These are phyloP conservation scores for Torymus tubicola DNA, from an alignment of 2,888 invertebrate genomes.

Conservation along the genomic window DNA sequence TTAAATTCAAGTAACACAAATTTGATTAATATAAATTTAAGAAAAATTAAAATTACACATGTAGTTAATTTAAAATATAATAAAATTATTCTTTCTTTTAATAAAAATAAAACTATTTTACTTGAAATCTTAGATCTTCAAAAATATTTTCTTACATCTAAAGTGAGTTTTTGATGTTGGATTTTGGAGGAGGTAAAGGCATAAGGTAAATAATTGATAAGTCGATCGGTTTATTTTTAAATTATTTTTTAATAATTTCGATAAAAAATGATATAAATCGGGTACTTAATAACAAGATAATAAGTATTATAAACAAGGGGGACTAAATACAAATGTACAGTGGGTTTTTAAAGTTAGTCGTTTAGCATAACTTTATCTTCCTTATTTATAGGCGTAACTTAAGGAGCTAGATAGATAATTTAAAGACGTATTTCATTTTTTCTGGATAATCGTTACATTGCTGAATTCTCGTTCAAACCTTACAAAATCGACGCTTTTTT, in stretches of 20 bases:
- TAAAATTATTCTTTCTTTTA: conserved; percentile 1
- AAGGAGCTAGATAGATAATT: conserved; percentile 72
- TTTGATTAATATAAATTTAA: conserved; percentile 11
- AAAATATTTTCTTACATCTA: conserved; percentile 11
- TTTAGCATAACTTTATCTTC: conserved; percentile 71
- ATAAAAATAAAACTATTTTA: background rate
- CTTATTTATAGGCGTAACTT: conserved; percentile 71
- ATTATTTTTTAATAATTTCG: conserved; percentile 77
- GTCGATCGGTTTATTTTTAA: conserved; percentile 69
- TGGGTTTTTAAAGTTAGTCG: conserved; percentile 73
- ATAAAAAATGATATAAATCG: conserved; percentile 77
- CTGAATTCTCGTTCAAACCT: conserved; percentile 58
- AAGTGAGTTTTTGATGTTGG: background rate
- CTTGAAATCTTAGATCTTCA: background rate
- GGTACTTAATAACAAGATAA: conserved; percentile 76
- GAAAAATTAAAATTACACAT: too few relatives aligned
- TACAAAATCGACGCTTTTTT: conserved; percentile 52
- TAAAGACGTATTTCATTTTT: conserved; percentile 68
- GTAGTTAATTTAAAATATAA: background rate
- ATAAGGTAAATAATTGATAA: conserved; percentile 57
- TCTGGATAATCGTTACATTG: conserved; percentile 58
- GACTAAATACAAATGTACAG: conserved; percentile 77
- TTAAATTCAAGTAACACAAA: background rate
- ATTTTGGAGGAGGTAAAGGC: conserved; percentile 29
- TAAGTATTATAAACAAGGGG: conserved; percentile 76